Evolutionary conservation across 2,797 vertebrate genomes (phyloP).

Genomic region (Momotus momota): DNA sequence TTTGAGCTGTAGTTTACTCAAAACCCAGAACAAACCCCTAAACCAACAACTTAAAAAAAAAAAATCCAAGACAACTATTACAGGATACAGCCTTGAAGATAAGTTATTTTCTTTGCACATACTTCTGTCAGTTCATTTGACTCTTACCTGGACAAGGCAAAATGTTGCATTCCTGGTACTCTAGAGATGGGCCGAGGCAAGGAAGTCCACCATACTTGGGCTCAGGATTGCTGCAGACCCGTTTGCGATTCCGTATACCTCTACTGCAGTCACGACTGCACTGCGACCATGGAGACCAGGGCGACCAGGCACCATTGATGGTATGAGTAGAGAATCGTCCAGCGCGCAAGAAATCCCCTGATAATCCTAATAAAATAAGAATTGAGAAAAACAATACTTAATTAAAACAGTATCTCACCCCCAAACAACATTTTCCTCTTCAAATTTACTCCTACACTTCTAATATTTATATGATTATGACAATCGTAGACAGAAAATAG

Average conservation of each 20-base stretch:
- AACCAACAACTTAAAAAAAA: not conserved
- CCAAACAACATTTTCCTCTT: not conserved
- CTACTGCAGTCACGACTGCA: conserved; percentile 95
- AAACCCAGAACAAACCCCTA: not conserved
- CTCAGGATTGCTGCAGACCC: conserved; percentile 92
- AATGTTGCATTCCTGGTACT: conserved; percentile 97
- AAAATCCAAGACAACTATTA: not conserved
- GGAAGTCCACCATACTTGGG: conserved; percentile 91
- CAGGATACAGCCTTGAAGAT: not conserved
- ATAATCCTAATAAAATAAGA: conserved; percentile 62
- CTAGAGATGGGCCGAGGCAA: conserved; percentile 89
- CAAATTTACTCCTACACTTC: not conserved
- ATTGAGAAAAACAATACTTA: not conserved
- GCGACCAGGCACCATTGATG: conserved; percentile 92
- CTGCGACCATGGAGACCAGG: conserved; percentile 94
- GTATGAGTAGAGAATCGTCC: conserved; percentile 89
- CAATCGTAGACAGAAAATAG: not conserved
- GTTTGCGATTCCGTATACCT: conserved; percentile 92
- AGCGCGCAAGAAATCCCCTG: conserved; percentile 90
- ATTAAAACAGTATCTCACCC: not conserved
- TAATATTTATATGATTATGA: not conserved
- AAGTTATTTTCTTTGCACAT: not conserved
- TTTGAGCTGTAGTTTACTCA: not conserved
- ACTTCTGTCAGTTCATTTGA: not conserved
- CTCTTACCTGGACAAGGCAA: conserved; percentile 92